Evolutionary conservation across 2,113 vertebrate species (phyloP), one percentile per base, ranked within the genome.

Genomic region (Corynorhinus townsendii): DNA sequence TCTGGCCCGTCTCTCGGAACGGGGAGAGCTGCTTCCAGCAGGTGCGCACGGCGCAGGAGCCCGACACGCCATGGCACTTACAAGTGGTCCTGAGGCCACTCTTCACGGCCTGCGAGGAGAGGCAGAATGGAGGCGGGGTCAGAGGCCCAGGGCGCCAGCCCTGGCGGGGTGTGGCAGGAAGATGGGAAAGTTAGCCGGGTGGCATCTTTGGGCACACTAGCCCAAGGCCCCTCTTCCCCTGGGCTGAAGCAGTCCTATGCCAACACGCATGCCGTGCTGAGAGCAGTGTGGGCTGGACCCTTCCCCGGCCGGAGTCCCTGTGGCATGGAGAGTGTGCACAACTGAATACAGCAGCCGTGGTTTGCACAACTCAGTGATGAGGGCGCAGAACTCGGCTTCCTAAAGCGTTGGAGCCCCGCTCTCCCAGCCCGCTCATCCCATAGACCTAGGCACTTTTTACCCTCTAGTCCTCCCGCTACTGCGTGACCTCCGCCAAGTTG

Each of bases 21-120:
- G 99, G 99, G 0, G 99, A 99, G 92, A 99, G 99, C 98, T 99
- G 99, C 97, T 99, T 99, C 99, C 99, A 99, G 97, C 99, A 99
- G 3, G 99, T 99, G 35, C 99, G 98, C 28, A 99, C 99, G 0
- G 99, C 99, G 1, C 99, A 99, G 0, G 99, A 99, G 86, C 99
- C 99, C 0, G 99, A 99, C 91, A 99, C 99, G 0, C 99, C 99
- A 0, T 99, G 99, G 97, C 99, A 99, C 97, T 99, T 99, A 96
- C 99, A 99, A 1, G 99, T 99, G 26, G 99, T 99, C 98, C 99
- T 99, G 96, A 99, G 98, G 62, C 99, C 99, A 0, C 99, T 99
- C 98, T 99, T 99, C 97, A 99, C 99, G 0, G 99, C 99, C 99
- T 99, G 97, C 0, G 4, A 38, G 91, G 96, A 83, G 73, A 93